Percentiles rank a stretch among this genome's conserved stretches.
These are phyloP conservation scores for Hirudinaria manillensis DNA, from an alignment of 2,888 invertebrate species.

Conservation along the genomic window DNA sequence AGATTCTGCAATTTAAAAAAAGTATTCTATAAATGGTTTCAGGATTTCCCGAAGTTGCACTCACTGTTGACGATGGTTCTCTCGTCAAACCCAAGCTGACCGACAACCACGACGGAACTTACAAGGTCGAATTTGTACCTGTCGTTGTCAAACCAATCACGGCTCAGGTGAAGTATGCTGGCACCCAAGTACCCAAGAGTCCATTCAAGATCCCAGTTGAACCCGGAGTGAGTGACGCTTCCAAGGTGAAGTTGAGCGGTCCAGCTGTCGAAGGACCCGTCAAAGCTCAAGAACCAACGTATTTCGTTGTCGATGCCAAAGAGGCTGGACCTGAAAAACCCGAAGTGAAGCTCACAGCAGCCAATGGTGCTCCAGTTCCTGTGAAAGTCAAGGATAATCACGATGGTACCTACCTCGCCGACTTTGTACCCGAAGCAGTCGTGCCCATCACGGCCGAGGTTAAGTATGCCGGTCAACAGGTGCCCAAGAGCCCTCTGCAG, in stretches of 20 bases:
- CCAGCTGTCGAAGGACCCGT: constrained; percentile 32
- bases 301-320: constrained; percentile 32
- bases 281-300: constrained; percentile 19
- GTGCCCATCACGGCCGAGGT: constrained; percentile 73
- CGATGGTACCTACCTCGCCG: constrained; percentile 69
- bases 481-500: constrained; percentile 74
- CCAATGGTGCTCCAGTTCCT: constrained; percentile 70
- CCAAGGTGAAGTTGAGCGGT: constrained; percentile 31
- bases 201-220: constrained; percentile 25
- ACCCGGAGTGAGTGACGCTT: constrained; percentile 14
- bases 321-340: constrained; percentile 59
- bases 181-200: constrained; percentile 26
- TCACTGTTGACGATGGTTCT: constrained; percentile 14
- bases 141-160: constrained; percentile 18
- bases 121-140: constrained; percentile 40
- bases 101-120: constrained; percentile 60
- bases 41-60: constrained; percentile 20
- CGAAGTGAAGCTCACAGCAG: constrained; percentile 63
- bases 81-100: constrained; percentile 47
- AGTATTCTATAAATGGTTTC: constrained; percentile 49
- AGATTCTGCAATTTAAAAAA: constrained; percentile 59
- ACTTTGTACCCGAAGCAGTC: constrained; percentile 64
- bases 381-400: constrained; percentile 71
- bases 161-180: constrained; percentile 27
- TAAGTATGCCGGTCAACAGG: constrained; percentile 72